phyloP scores from a whole-genome alignment of 2,888 invertebrate genomes.

The Ormyrus labotus region DNA sequence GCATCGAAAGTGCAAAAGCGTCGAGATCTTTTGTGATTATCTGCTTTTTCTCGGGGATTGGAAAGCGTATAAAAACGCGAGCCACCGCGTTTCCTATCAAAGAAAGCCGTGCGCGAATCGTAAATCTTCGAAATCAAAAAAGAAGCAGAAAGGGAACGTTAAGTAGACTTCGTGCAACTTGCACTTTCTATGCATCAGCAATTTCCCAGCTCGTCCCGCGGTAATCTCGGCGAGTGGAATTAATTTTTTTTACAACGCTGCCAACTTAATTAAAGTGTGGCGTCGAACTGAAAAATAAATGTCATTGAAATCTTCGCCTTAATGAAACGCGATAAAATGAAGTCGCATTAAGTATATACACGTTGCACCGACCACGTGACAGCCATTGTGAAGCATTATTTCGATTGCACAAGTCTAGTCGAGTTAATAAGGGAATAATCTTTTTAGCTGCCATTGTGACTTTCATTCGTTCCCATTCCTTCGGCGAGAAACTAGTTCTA shows the following conservation, averaged over 20 bases:
- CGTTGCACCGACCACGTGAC: conserved; percentile 11
- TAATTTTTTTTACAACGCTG: too few species aligned
- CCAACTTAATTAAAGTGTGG: too few species aligned
- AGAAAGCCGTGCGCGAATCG: conserved; percentile 6
- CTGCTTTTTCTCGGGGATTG: conserved; percentile 35
- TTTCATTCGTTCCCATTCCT: conserved; percentile 48
- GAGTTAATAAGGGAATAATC: conserved; percentile 46
- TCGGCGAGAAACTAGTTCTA: conserved; percentile 39
- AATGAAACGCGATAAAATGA: conserved; percentile 22
- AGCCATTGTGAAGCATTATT: conserved; percentile 15
- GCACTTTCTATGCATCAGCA: too few species aligned
- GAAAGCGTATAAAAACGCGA: conserved; percentile 43
- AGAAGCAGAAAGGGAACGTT: not conserved
- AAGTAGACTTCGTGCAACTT: not conserved
- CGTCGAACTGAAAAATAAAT: not conserved
- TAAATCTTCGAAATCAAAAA: conserved; percentile 9
- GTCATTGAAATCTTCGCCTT: conserved; percentile 4
- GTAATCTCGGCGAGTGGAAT: too few species aligned
- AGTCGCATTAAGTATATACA: conserved; percentile 9
- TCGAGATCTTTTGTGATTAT: conserved; percentile 31
- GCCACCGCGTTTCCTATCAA: not conserved
- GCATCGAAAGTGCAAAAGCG: conserved; percentile 15
- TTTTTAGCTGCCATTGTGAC: conserved; percentile 29
- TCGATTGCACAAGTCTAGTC: conserved; percentile 43
- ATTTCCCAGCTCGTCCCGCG: too few species aligned